Conservation (phyloP, 2,797 vertebrate genomes). For the Pelochelys cantorii region DNA sequence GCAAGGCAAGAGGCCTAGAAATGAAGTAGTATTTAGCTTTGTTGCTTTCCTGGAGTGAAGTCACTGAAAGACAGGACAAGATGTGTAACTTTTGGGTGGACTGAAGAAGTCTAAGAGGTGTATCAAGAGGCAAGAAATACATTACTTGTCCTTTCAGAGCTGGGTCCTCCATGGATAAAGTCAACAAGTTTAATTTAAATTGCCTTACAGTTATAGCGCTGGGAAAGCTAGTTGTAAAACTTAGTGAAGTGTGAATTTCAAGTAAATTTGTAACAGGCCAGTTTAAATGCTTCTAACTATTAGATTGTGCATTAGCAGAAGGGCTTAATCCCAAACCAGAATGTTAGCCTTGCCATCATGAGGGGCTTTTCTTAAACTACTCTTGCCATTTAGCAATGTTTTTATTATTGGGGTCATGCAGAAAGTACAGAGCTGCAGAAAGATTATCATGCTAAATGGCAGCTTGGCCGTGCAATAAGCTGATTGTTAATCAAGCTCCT, state of each 20-base stretch:
- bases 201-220: not conserved
- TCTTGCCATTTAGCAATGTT: not conserved
- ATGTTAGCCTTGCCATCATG: not conserved
- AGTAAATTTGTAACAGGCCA: not conserved
- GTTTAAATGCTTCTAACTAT: not conserved
- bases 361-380: constrained; percentile 12
- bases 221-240: fast-evolving
- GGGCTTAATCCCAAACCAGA: not conserved
- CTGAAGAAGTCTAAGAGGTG: not conserved
- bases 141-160: not conserved
- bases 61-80: not conserved
- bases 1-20: not conserved
- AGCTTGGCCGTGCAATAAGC: constrained; percentile 53
- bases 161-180: not conserved
- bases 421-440: constrained; percentile 18
- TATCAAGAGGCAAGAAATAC: not conserved
- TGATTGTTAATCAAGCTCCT: constrained; percentile 55
- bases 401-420: constrained; percentile 38
- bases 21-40: not conserved
- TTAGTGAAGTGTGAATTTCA: not conserved
- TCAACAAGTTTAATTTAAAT: not conserved
- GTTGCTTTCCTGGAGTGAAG: too few species aligned
- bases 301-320: not conserved
- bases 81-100: not conserved
- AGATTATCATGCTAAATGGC: constrained; percentile 57